Evolutionary conservation across 2,113 vertebrate species (phyloP), one percentile per base, ranked within the genome.

Genomic region (Amphiprion ocellaris): DNA sequence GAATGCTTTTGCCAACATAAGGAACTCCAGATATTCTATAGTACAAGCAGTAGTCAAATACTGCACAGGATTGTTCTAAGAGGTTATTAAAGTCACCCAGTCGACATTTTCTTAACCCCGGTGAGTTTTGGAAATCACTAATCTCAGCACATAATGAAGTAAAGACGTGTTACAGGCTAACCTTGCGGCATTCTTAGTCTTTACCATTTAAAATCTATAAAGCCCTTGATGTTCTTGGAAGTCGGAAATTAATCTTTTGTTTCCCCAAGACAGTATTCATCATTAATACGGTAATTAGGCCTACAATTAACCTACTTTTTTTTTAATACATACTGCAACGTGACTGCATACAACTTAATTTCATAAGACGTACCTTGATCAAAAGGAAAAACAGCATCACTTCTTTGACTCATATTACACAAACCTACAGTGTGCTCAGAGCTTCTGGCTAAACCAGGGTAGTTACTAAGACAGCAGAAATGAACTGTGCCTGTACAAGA

Each of bases 221-320:
- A 63, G 68, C 46, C 23, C 53, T 52, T 26, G 0, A 68, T 69
- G 37, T 78, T 75, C 70, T 33, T 16, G 24, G 53, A 28, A 79
- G 10, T 6, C 23, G 17, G 21, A 69, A 73, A 61, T 69, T 28
- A 75, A 75, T 74, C 14, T 37, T 70, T 37, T 67, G 11, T 55
- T 21, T 41, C 2, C 67, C 60, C 44, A 68, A 33, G 66, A 74
- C 10, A 53, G 15, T 5, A 3, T 59, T 64, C 41, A 70, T 71
- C 61, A 56, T 60, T 39, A 55, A 9, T 49, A 33, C n/a, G 16
- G 3, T 69, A 87, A 79, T 72, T 73, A 76, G 68, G 58, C 30
- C 79, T 23, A 65, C 60, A 82, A 79, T 79, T 69, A 79, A 44
- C 74, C 10, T 79, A 67, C 66, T 72, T 76, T 69, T 21, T 21